Conservation (phyloP, 2,113 vertebrate genomes). For the Corvus cornix region DNA sequence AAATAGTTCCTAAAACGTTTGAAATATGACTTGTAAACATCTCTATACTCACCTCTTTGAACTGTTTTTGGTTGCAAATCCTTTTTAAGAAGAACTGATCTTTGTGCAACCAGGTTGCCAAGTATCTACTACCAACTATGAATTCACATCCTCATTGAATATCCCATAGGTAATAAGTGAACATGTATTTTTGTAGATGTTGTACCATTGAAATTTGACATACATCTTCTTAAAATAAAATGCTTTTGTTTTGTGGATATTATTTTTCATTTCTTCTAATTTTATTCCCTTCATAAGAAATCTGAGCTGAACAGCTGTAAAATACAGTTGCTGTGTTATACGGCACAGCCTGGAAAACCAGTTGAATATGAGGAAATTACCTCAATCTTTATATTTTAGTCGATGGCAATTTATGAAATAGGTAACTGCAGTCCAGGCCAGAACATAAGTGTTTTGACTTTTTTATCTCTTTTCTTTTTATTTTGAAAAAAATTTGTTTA, state of each 20-base stretch:
- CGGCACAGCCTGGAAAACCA: neutral
- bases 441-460: neutral
- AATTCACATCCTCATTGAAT: neutral
- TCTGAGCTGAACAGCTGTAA: neutral
- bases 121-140: neutral
- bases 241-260: neutral
- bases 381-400: neutral
- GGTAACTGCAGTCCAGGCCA: neutral
- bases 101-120: neutral
- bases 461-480: neutral
- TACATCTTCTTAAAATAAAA: neutral
- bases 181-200: neutral
- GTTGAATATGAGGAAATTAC: neutral
- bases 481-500: neutral
- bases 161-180: neutral
- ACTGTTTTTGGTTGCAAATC: neutral
- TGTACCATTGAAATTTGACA: neutral
- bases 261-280: neutral
- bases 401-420: neutral
- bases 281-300: neutral
- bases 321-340: neutral
- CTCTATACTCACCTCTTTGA: neutral
- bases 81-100: neutral
- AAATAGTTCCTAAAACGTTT: neutral
- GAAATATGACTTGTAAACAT: neutral